These are phyloP conservation scores for Chloroceryle inda DNA, from an alignment of 2,797 vertebrate species.

Conservation along the genomic window DNA sequence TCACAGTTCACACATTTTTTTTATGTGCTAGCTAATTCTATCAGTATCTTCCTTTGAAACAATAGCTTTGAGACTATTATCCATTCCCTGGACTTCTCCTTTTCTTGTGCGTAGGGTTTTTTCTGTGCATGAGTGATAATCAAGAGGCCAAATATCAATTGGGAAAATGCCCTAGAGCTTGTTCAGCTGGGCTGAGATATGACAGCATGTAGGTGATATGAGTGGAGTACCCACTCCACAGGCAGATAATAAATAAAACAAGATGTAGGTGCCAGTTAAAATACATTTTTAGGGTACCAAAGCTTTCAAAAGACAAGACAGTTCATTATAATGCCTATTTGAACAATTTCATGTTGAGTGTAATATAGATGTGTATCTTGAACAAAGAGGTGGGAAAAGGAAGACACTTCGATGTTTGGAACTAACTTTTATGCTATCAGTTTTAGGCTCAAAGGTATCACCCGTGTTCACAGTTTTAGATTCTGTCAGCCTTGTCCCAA, in stretches of 20 bases:
- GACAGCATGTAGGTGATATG: not conserved
- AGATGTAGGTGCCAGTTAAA: not conserved
- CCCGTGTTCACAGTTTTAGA: not conserved
- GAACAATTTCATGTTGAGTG: not conserved
- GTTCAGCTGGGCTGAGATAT: not conserved
- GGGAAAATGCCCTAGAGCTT: constrained; percentile 20
- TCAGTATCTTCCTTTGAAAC: not conserved
- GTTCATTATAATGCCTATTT: not conserved
- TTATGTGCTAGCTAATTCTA: not conserved
- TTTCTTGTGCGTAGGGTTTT: not conserved
- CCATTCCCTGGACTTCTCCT: not conserved
- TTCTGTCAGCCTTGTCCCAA: not conserved
- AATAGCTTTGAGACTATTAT: constrained; percentile 3
- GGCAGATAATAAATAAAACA: not conserved
- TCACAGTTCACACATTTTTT: not conserved
- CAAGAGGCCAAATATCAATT: constrained; percentile 12
- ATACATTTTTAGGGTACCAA: not conserved
- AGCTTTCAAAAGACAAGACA: not conserved
- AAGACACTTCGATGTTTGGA: not conserved
- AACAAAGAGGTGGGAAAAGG: not conserved
- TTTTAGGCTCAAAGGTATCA: not conserved
- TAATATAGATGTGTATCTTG: not conserved
- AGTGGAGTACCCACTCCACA: not conserved
- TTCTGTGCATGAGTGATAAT: not conserved
- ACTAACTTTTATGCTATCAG: not conserved